Conservation (phyloP, 2,888 invertebrate species). For the Cheilosia urbana region DNA sequence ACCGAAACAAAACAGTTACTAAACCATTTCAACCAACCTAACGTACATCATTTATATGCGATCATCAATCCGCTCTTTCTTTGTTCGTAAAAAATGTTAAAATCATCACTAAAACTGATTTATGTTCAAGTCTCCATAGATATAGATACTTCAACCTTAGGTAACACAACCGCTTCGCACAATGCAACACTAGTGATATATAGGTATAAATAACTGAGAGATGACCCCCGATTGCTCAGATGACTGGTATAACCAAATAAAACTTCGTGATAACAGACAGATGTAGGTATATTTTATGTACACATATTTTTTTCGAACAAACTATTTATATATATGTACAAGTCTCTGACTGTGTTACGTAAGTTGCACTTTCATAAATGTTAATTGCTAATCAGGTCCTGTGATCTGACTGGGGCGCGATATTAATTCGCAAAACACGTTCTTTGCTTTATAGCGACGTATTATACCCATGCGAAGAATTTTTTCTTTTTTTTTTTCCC, state of each 20-base stretch:
- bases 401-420: not conserved
- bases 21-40: slow-evolving; percentile 25
- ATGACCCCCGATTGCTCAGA: slow-evolving; percentile 8
- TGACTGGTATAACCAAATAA: not conserved
- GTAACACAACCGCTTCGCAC: not conserved
- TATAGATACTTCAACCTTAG: not conserved
- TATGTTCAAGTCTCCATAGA: slow-evolving; percentile 7
- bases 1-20: slow-evolving; percentile 11
- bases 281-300: not conserved
- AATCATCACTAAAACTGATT: slow-evolving; percentile 33
- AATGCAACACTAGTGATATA: not conserved
- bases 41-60: slow-evolving; percentile 20
- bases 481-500: slow-evolving; percentile 25
- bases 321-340: not conserved
- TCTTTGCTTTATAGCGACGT: slow-evolving; percentile 33
- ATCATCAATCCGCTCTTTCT: slow-evolving; percentile 1
- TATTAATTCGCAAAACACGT: slow-evolving; percentile 59
- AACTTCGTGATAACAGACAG: slow-evolving; percentile 32
- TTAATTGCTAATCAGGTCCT: slow-evolving; percentile 62
- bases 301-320: too few relatives aligned
- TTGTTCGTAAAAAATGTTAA: slow-evolving; percentile 17
- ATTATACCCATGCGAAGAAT: slow-evolving; percentile 3
- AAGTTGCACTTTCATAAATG: slow-evolving; percentile 58
- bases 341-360: slow-evolving; percentile 29
- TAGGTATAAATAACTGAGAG: not conserved